These are phyloP conservation scores for Polyommatus icarus DNA, from an alignment of 2,888 invertebrate genomes.

Conservation along the genomic window DNA sequence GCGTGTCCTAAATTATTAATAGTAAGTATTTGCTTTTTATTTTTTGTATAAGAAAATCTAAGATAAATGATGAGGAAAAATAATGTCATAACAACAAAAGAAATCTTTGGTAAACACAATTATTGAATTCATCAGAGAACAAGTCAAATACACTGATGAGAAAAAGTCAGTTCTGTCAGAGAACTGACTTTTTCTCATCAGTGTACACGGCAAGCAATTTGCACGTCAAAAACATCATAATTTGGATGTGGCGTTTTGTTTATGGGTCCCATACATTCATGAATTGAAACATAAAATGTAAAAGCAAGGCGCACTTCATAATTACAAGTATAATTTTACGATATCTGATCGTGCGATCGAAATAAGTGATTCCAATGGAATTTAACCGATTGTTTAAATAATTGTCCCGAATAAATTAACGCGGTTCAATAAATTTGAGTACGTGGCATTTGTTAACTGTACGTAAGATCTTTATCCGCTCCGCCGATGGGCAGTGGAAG, in stretches of 20 bases:
- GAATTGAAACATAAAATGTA: constrained; percentile 17
- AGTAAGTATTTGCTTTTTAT: too few relatives aligned
- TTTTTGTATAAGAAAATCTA: too few relatives aligned
- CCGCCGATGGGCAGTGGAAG: constrained; percentile 33
- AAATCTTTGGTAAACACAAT: background rate
- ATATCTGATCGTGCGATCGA: constrained; percentile 11
- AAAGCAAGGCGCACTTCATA: constrained; percentile 4
- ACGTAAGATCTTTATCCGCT: constrained; percentile 22
- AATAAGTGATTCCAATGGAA: constrained; percentile 15
- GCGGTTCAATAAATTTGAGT: constrained; percentile 9
- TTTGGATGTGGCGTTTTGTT: background rate
- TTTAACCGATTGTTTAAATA: constrained; percentile 19
- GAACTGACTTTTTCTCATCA: background rate
- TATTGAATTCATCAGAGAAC: background rate
- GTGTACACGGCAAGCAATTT: background rate
- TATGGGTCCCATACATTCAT: background rate
- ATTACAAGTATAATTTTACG: constrained; percentile 5
- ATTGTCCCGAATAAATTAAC: constrained; percentile 21
- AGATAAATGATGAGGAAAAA: too few relatives aligned
- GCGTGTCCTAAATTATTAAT: too few relatives aligned
- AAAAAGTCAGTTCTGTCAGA: too few relatives aligned
- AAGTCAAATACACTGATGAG: too few relatives aligned
- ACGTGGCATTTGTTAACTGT: constrained; percentile 16
- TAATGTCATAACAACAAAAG: too few relatives aligned
- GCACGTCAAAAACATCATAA: constrained; percentile 16